A percentile compares a stretch with the other conserved stretches of the same genome.
These are phyloP conservation scores for Ylistrum balloti DNA, from an alignment of 1,140 invertebrate genomes.

Conservation along the genomic window DNA sequence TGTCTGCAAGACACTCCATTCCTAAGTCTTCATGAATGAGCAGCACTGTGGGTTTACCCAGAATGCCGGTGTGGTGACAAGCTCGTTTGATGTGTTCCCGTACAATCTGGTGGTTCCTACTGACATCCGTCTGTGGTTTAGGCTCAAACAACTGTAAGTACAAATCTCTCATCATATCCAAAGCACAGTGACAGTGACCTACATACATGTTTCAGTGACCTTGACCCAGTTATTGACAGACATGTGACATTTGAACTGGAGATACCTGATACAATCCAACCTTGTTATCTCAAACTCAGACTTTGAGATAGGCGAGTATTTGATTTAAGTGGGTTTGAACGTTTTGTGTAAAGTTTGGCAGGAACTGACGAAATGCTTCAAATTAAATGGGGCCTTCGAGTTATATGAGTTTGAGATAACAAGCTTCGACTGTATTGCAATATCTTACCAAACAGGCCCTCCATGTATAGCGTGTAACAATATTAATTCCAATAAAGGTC, in stretches of 20 bases:
- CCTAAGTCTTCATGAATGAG: conserved; percentile 78
- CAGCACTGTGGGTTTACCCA: conserved; percentile 77
- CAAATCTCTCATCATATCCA: conserved; percentile 63
- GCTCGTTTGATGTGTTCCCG: conserved; percentile 77
- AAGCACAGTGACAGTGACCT: neutral
- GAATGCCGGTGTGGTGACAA: conserved; percentile 77
- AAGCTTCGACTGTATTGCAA: neutral
- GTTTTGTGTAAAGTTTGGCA: too few species aligned
- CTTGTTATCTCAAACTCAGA: too few species aligned
- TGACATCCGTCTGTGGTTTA: conserved; percentile 71
- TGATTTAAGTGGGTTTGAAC: too few species aligned
- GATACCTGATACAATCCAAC: too few species aligned
- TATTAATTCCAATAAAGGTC: neutral
- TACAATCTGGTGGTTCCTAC: conserved; percentile 72
- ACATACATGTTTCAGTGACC: neutral
- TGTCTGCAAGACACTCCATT: conserved; percentile 73
- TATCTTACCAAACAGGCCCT: too few species aligned
- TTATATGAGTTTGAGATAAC: too few species aligned
- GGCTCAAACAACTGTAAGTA: conserved; percentile 79
- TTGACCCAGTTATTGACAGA: conserved; percentile 43
- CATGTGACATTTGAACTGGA: conserved; percentile 8
- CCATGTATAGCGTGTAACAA: too few species aligned
- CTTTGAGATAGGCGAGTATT: too few species aligned
- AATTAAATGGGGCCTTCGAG: too few species aligned
- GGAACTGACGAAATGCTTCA: too few species aligned